These are phyloP conservation scores for Trisateles emortualis DNA, from an alignment of 2,888 invertebrate genomes.

Conservation along the genomic window DNA sequence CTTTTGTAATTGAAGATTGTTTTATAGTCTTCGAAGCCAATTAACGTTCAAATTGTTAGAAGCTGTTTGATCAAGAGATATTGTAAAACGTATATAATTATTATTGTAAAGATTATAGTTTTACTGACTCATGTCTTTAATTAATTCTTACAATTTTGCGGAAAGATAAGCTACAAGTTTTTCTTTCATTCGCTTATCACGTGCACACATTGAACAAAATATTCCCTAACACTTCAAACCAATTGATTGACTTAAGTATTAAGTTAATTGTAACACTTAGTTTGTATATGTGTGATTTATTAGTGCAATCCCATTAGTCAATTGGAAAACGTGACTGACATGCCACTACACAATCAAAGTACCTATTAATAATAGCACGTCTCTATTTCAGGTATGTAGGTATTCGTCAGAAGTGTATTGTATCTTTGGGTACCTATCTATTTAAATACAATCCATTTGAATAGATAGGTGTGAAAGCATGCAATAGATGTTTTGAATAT, in stretches of 20 bases:
- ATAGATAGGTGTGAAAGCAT: no score
- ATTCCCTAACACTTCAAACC: neutral
- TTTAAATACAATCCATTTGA: no score
- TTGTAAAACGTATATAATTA: neutral
- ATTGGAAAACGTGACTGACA: neutral
- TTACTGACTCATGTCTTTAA: neutral
- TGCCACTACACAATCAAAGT: neutral
- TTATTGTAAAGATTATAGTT: neutral
- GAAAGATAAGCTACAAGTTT: slow-evolving; percentile 2
- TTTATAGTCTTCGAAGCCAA: neutral
- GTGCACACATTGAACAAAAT: neutral
- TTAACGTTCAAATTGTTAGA: neutral
- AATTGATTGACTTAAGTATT: neutral
- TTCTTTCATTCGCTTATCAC: neutral
- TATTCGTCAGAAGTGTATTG: no score
- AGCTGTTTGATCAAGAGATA: neutral
- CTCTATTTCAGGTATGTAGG: neutral
- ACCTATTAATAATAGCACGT: slow-evolving; percentile 2
- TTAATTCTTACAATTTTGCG: neutral
- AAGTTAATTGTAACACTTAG: neutral
- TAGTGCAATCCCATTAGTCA: neutral
- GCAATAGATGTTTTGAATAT: no score
- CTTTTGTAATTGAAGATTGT: neutral
- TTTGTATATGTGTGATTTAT: neutral
- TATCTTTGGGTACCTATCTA: no score